phyloP scores from a whole-genome alignment of 2,113 vertebrate species.

The Dipodomys spectabilis region DNA sequence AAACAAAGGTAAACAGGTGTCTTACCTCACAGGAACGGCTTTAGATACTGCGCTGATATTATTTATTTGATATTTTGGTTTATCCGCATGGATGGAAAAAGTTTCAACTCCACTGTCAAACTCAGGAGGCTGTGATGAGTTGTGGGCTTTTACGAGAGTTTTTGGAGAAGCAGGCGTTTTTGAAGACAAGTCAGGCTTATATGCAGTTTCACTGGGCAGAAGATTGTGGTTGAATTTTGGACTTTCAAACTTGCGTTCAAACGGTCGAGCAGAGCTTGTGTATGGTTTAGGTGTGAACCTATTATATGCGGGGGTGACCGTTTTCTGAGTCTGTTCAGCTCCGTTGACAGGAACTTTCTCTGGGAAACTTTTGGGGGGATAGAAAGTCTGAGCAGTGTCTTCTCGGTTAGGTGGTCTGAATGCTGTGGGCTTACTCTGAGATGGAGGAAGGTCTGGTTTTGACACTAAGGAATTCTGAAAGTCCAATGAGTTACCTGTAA shows the following conservation, averaged over 20 bases:
- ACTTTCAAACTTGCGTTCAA: slow-evolving; percentile 99
- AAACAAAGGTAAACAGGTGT: neutral
- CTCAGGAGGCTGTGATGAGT: slow-evolving; percentile 91
- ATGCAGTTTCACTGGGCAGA: slow-evolving; percentile 93
- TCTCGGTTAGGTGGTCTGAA: slow-evolving; percentile 91
- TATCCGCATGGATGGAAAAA: slow-evolving; percentile 93
- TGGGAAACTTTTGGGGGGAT: slow-evolving; percentile 93
- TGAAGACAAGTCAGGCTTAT: slow-evolving; percentile 89
- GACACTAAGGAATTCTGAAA: slow-evolving; percentile 88
- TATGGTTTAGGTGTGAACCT: slow-evolving; percentile 93
- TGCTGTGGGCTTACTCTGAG: slow-evolving; percentile 87
- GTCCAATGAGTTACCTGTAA: slow-evolving; percentile 90
- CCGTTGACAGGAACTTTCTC: slow-evolving; percentile 91
- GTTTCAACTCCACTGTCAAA: slow-evolving; percentile 95
- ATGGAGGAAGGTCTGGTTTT: slow-evolving; percentile 89
- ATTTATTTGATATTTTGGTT: slow-evolving; percentile 97
- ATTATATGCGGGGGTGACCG: slow-evolving; percentile 87
- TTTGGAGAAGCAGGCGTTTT: slow-evolving; percentile 88
- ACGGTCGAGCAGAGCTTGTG: slow-evolving; percentile 91
- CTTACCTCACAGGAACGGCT: slow-evolving; percentile 97
- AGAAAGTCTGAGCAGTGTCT: slow-evolving; percentile 90
- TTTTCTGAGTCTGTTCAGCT: slow-evolving; percentile 89
- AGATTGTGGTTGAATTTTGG: slow-evolving; percentile 99
- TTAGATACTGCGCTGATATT: slow-evolving; percentile 94
- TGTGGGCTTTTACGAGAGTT: slow-evolving; percentile 88